Evolutionary conservation across 2,797 vertebrate genomes (phyloP), one percentile per base, ranked within the genome.

Genomic region (Sebastes nivosus): DNA sequence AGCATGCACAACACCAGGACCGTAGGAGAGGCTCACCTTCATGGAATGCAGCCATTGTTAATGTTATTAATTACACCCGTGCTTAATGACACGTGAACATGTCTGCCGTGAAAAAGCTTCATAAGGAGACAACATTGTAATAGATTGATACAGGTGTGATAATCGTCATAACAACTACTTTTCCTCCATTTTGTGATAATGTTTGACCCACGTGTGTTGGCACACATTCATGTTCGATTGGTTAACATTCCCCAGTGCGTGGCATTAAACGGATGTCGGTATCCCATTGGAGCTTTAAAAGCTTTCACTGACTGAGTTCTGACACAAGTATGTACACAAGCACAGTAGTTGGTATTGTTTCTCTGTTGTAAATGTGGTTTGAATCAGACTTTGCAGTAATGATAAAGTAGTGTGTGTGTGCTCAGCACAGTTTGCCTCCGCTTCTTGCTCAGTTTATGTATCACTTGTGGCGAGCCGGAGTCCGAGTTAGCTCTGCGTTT

Each of bases 381-480:
- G 32, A 74, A 66, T 65, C 5, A 1, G 59, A 25, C 24, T 22
- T 2, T 77, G 36, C 42, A 75, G 22, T 72, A 69, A 57, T 75
- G 77, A 69, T 30, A 46, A 66, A 74, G 36, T 14, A 59, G 70
- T 64, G 80, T 82, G 81, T 81, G 63, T 42, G 63, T 50, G 50
- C 16, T 77, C 66, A 25, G 59, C 59, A 67, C 46, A 57, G 58
- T 83, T 75, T 68, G 50, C 70, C 63, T 67, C 59, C 72, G 52
- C 34, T 42, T 77, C 75, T 67, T 7, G 24, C 69, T 71, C 67
- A 64, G 72, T 74, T 78, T 29, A 67, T 78, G 72, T 81, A 74
- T 88, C 71, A 74, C 59, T 75, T 69, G 65, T 66, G 79, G 74
- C 20, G 29, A 72, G 66, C 60, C 10, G 5, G 55, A 79, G 68